Percentiles rank a stretch among this genome's conserved stretches.
Evolutionary conservation across 2,797 vertebrate genomes (phyloP).

Genomic region (Sebastes nivosus): DNA sequence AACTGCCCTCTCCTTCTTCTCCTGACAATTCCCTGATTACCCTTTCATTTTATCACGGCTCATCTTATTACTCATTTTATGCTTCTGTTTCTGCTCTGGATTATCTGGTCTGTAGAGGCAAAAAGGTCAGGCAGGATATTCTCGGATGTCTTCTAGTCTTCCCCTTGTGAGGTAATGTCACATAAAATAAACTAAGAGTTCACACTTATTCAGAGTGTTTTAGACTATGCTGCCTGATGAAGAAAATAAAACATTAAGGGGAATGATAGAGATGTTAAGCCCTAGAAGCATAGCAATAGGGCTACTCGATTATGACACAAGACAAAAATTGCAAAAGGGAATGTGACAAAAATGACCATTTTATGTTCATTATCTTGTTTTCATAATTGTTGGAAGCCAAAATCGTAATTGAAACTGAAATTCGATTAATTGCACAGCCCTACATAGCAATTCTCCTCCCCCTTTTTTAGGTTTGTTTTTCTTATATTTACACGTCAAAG

Average conservation of each 20-base stretch:
- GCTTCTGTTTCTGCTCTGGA: conserved; percentile 11
- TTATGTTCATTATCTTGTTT: too few species aligned
- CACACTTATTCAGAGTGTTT: neutral
- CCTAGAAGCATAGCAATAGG: neutral
- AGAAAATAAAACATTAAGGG: neutral
- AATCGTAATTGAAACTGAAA: too few species aligned
- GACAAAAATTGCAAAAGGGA: too few species aligned
- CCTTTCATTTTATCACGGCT: conserved; percentile 34
- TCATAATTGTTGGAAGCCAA: too few species aligned
- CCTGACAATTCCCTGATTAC: conserved; percentile 37
- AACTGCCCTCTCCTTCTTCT: neutral
- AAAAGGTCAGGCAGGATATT: neutral
- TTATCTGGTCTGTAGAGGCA: neutral
- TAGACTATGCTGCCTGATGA: neutral
- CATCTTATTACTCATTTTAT: conserved; percentile 18
- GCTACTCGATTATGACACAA: too few species aligned
- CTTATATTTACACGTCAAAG: neutral
- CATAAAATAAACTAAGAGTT: neutral
- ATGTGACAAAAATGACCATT: too few species aligned
- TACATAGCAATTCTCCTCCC: too few species aligned
- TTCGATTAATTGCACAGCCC: too few species aligned
- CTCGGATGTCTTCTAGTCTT: neutral
- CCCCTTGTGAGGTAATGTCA: neutral
- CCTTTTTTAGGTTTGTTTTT: neutral
- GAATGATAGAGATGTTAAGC: neutral